A percentile compares a stretch with the other conserved stretches of the same genome.
phyloP scores from a whole-genome alignment of 1,140 invertebrate genomes.

The Caenorhabditis latens region DNA sequence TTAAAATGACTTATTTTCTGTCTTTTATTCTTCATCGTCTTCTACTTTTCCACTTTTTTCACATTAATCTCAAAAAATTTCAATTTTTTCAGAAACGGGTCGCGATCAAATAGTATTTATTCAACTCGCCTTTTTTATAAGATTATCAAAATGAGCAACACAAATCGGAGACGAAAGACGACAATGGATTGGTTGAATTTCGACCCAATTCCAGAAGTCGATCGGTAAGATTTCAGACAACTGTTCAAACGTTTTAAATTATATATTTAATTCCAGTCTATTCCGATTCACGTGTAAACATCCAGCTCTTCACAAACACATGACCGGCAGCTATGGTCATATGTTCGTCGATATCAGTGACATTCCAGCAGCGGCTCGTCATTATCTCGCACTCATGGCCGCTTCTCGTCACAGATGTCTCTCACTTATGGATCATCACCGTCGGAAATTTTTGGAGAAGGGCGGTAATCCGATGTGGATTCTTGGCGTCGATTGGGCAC shows the following conservation, averaged over 20 bases:
- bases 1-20: not conserved
- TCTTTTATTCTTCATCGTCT: not conserved
- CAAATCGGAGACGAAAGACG: not conserved
- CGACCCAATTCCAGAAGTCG: slow-evolving; percentile 27
- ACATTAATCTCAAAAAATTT: not conserved
- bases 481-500: slow-evolving; percentile 19
- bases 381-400: slow-evolving; percentile 24
- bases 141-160: not conserved
- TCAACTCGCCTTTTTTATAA: slow-evolving; percentile 5
- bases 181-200: slow-evolving; percentile 15
- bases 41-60: not conserved
- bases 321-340: slow-evolving; percentile 34
- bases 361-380: slow-evolving; percentile 17
- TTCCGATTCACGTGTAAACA: slow-evolving; percentile 29
- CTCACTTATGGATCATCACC: slow-evolving; percentile 9
- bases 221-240: not conserved
- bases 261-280: not conserved
- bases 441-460: slow-evolving; percentile 27
- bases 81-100: slow-evolving; percentile 39
- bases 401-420: slow-evolving; percentile 30
- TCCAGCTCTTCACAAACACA: slow-evolving; percentile 27
- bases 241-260: not conserved
- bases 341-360: slow-evolving; percentile 47
- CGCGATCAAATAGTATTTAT: slow-evolving; percentile 14
- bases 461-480: not conserved